These are phyloP conservation scores for Phoebastria nigripes DNA, from an alignment of 2,797 vertebrate species.

Conservation along the genomic window DNA sequence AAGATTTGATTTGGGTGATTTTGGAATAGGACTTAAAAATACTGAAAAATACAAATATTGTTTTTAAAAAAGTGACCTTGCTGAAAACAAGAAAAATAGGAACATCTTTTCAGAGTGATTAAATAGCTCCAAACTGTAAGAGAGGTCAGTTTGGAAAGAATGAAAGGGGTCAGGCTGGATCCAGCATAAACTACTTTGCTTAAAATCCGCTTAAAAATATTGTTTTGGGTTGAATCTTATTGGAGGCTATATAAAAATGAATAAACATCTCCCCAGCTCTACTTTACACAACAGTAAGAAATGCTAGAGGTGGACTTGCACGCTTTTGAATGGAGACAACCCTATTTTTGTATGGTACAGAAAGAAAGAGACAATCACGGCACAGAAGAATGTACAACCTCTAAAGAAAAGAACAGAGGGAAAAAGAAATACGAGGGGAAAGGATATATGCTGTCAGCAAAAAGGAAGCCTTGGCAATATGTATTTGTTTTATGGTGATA, in stretches of 20 bases:
- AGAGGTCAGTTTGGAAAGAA: not conserved
- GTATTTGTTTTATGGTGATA: slow-evolving; percentile 19
- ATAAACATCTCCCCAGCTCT: not conserved
- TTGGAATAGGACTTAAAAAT: not conserved
- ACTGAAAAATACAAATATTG: not conserved
- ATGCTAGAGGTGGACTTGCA: not conserved
- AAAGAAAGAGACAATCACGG: not conserved
- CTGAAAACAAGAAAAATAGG: not conserved
- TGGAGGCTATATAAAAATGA: not conserved
- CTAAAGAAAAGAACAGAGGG: not conserved
- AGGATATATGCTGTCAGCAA: not conserved
- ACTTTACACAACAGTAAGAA: not conserved
- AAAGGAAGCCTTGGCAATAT: not conserved
- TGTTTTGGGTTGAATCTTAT: not conserved
- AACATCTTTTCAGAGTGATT: not conserved
- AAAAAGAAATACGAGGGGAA: not conserved
- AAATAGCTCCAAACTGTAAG: not conserved
- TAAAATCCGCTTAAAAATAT: slow-evolving; percentile 10
- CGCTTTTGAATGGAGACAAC: not conserved
- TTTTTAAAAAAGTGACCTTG: not conserved
- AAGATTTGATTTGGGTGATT: not conserved
- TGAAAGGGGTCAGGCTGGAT: not conserved
- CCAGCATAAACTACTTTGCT: not conserved
- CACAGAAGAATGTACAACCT: not conserved
- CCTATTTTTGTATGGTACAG: not conserved